A percentile compares a stretch with the other conserved stretches of the same genome.
Evolutionary conservation across 2,113 vertebrate genomes (phyloP).

Genomic region (Arvicanthis niloticus): DNA sequence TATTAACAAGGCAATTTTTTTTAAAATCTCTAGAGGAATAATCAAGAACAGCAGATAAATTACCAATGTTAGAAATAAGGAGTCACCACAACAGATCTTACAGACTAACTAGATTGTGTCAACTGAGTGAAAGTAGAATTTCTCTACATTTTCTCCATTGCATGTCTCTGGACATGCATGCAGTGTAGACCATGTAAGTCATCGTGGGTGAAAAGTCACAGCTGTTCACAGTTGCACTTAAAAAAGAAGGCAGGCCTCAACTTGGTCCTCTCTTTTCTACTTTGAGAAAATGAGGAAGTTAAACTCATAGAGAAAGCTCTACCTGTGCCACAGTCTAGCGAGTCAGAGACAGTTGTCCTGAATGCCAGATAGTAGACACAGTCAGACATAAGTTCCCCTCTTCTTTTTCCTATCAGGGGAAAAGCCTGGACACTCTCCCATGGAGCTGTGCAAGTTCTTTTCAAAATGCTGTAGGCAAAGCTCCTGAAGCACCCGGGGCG

Average conservation of each 20-base stretch:
- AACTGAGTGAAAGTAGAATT: not conserved
- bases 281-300: not conserved
- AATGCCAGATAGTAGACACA: not conserved
- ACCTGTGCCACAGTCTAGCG: not conserved
- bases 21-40: not conserved
- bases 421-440: no score
- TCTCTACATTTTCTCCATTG: not conserved
- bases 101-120: not conserved
- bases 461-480: not conserved
- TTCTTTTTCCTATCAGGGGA: not conserved
- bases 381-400: not conserved
- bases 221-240: not conserved
- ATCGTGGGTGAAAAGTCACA: not conserved
- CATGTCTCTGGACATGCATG: not conserved
- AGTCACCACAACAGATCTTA: not conserved
- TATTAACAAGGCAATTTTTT: not conserved
- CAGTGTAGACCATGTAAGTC: not conserved
- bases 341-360: not conserved
- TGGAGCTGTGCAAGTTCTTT: not conserved
- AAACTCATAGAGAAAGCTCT: not conserved
- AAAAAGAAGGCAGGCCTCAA: not conserved
- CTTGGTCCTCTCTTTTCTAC: not conserved
- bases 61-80: not conserved
- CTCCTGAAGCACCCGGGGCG: not conserved
- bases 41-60: not conserved